phyloP scores from a whole-genome alignment of 2,888 invertebrate genomes.

The Pimpla rufipes region DNA sequence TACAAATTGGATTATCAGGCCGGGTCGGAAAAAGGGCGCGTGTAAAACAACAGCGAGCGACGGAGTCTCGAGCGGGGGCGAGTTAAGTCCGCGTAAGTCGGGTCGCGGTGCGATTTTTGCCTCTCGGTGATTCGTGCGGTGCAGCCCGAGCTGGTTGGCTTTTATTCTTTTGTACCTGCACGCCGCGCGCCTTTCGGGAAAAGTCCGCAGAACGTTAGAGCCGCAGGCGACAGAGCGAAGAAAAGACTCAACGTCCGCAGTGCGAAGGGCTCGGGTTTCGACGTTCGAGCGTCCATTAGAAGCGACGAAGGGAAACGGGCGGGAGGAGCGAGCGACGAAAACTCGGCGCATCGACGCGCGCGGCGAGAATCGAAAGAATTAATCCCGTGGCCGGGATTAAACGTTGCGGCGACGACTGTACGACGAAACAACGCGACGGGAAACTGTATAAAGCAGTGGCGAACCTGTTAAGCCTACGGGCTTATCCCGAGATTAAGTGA shows the following conservation, averaged over 20 bases:
- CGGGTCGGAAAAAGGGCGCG: slow-evolving; percentile 71
- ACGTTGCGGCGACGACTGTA: slow-evolving; percentile 29
- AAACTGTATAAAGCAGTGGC: slow-evolving; percentile 42
- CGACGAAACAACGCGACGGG: slow-evolving; percentile 44
- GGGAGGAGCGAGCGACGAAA: slow-evolving; percentile 42
- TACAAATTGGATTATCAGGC: slow-evolving; percentile 81
- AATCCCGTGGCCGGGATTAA: slow-evolving; percentile 44
- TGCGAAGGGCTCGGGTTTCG: neutral
- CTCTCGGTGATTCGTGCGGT: slow-evolving; percentile 6
- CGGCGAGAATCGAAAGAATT: slow-evolving; percentile 54
- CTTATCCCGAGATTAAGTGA: slow-evolving; percentile 81
- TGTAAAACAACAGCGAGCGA: slow-evolving; percentile 77
- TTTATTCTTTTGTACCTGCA: slow-evolving; percentile 48
- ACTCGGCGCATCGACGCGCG: slow-evolving; percentile 22
- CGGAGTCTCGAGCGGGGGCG: slow-evolving; percentile 38
- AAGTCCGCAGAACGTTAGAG: neutral
- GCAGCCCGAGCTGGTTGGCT: slow-evolving; percentile 39
- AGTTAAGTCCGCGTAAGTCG: slow-evolving; percentile 68
- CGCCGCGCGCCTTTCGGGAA: neutral
- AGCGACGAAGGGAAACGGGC: slow-evolving; percentile 23
- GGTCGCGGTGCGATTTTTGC: slow-evolving; percentile 37
- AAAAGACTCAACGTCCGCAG: slow-evolving; percentile 37
- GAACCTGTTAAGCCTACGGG: slow-evolving; percentile 77
- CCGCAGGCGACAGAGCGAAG: neutral
- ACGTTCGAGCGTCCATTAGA: neutral